A percentile compares a stretch with the other conserved stretches of the same genome.
Evolutionary conservation across 2,113 vertebrate genomes (phyloP).

Genomic region (Gopherus flavomarginatus): DNA sequence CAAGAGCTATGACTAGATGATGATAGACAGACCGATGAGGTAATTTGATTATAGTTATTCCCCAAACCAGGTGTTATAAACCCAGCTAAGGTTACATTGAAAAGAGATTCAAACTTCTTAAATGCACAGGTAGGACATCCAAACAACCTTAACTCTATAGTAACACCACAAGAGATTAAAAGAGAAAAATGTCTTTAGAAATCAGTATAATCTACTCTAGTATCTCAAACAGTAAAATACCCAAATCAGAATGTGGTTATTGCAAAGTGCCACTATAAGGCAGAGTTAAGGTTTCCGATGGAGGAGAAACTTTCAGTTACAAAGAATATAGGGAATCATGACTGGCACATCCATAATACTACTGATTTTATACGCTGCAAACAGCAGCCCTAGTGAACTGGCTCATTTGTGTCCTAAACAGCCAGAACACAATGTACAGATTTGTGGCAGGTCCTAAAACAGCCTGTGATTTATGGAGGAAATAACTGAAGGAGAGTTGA

Average conservation of each 20-base stretch:
- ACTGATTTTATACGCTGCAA: background rate
- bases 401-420: background rate
- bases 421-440: background rate
- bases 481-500: background rate
- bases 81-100: background rate
- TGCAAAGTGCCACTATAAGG: background rate
- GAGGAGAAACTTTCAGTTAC: background rate
- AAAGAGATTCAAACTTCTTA: background rate
- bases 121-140: background rate
- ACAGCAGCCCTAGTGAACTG: no score
- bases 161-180: background rate
- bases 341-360: background rate
- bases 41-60: background rate
- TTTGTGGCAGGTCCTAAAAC: background rate
- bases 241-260: background rate
- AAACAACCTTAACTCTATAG: background rate
- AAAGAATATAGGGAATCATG: fast-evolving
- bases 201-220: background rate
- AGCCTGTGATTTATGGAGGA: background rate
- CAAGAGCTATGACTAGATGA: background rate
- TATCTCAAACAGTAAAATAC: background rate
- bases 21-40: background rate
- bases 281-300: background rate
- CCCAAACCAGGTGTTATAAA: background rate
- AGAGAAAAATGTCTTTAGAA: background rate